Base-by-base conservation (phyloP, 2,888 invertebrate genomes). In the Diadromus collaris region DNA sequence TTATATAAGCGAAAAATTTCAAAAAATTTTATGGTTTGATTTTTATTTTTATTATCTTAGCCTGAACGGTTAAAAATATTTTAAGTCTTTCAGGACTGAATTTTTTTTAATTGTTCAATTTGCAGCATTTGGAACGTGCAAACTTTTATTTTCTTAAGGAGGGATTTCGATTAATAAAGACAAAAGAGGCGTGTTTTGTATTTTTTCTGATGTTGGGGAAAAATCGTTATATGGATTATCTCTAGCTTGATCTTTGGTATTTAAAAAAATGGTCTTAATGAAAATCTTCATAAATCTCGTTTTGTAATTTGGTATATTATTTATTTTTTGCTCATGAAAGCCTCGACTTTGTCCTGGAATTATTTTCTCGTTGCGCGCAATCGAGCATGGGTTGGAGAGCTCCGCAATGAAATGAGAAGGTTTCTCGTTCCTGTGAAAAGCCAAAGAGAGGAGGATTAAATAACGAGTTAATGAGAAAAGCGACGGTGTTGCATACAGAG, bases 371-470 rank as follows among this genome's bases (percentile, higher is more conserved):
- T 38, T 34, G 7, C 1, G 10, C 29, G 44, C 27, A 58, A 69
- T 69, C 21, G 21, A 16, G 38, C 16, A 16, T 27, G 44, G 6
- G 1, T 6, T 6, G 19, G 16, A 44, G 7, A 1, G 6, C 13
- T 54, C 34, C 46, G n/a, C n/a, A 46, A 70, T 46, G 44, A 34
- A 60, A 46, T 70, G 21, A 21, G 44, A 70, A 60, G 7, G 44
- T 10, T 21, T 27, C 9, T 6, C 44, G 16, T 0, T 46, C 16
- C 19, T 21, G 3, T 5, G 29, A 32, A n/a, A 13, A 21, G 16
- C 13, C 4, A 9, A 24, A 46, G 32, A 32, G 19, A 60, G 13
- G 34, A n/a, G n/a, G 46, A 60, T 58, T 58, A 60, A 70, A 34
- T 34, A 19, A 29, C 10, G 6, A 16, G 34, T 34, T 19, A 9